Evolutionary conservation across 2,797 vertebrate species (phyloP), one percentile per base, ranked within the genome.

Genomic region (Microctenopoma steveboyesi): DNA sequence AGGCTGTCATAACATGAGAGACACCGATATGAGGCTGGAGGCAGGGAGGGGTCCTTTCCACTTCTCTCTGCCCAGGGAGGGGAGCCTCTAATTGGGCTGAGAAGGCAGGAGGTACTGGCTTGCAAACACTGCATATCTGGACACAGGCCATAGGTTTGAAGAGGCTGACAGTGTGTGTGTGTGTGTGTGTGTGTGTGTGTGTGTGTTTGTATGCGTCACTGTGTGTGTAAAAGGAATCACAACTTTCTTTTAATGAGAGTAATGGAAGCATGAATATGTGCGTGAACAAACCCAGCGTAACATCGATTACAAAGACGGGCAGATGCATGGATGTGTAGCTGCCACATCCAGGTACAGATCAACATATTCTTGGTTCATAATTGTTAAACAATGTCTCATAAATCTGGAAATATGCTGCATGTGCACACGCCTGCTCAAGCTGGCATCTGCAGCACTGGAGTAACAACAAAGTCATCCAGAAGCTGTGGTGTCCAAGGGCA

Each of bases 1-100:
- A 76, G 72, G 72, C 86, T 87, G 85, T 85, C 84, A 89, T 76
- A 83, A 87, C 83, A 81, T 27, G 3, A 70, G 51, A 74, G 76
- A 64, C 70, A 82, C 79, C 18, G 40, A 74, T 74, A 59, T 40
- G 70, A 81, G 69, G 65, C 59, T 61, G 54, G 33, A 14, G 37
- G 63, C 55, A 61, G 54, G 77, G 76, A 71, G 82, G 74, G 77
- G 42, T 8, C 16, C 61, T 60, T 55, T 65, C 49, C 47, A n/a
- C 75, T 61, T 39, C 73, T 62, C 54, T 50, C 59, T 77, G 81
- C 85, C 69, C 57, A 63, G 78, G 74, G 64, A 85, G 79, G 75
- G 67, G 80, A 80, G 79, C 72, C 66, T 84, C 83, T 92, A 92
- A 91, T 90, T 91, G 89, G 91, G 83, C 70, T 79, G 77, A 81